Base-by-base conservation (phyloP, 2,888 invertebrate species). In the Agrochola macilenta region DNA sequence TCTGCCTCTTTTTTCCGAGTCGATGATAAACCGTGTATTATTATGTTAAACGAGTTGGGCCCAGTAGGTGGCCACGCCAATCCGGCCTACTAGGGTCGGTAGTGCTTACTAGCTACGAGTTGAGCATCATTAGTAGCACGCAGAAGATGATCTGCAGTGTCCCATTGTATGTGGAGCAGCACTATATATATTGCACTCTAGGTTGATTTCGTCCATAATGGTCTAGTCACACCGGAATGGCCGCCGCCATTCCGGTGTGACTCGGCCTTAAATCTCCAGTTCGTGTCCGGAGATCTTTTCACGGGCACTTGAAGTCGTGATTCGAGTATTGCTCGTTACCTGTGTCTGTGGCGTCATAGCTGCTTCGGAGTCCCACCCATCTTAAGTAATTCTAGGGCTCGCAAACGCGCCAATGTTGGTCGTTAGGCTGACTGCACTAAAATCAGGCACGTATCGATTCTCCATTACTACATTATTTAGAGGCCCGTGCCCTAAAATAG, bases 301-400 rank as follows among this genome's bases (percentile, higher is more conserved):
- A 79, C 26, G 39, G 17, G 5, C 14, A 11, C 49, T 58, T 46
- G 23, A 39, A 68, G 20, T 60, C 39, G 58, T 66, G n/a, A 52
- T 11, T 69, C 20, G 26, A 69, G 69, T 78, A 23, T 12, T 52
- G 52, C 60, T 52, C 61, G 79, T 78, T 79, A 54, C 54, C 20
- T 26, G 3, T 69, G 23, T 30, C 23, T 17, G 35, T 8, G 26
- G 35, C 64, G 57, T 43, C 35, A 46, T 23, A 46, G n/a, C 17
- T 23, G 8, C 39, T 20, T 52, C 20, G 14, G 46, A n/a, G n/a
- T n/a, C n/a, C n/a, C 17, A n/a, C n/a, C 9, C 1, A n/a, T 46
- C 43, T 35, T 35, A 46, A 61, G 61, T 54, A 57, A 49, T 30
- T n/a, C 23, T 57, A 63, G 46, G 23, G 35, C 69, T 78, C 69